These are phyloP conservation scores for Drosophila nigritarsus DNA, from an alignment of 2,888 invertebrate species.

Conservation along the genomic window DNA sequence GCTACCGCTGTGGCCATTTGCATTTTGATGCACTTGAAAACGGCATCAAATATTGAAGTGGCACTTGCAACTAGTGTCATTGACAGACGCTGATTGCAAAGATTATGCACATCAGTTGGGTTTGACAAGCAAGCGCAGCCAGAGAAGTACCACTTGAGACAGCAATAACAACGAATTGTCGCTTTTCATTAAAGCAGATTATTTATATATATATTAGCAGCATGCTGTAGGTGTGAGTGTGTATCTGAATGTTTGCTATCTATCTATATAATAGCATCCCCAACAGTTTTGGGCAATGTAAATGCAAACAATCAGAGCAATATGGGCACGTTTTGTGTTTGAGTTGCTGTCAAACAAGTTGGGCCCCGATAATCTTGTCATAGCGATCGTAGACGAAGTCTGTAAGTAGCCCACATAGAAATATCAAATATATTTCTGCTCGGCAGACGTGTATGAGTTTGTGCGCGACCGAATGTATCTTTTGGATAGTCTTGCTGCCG, in stretches of 20 bases:
- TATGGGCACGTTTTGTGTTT: conserved; percentile 43
- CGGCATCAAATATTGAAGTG: background rate
- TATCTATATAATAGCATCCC: conserved; percentile 2
- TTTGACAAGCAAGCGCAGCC: conserved; percentile 27
- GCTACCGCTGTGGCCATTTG: background rate
- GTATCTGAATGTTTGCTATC: background rate
- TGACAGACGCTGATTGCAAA: conserved; percentile 29
- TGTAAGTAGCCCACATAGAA: conserved; percentile 66
- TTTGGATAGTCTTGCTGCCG: conserved; percentile 68
- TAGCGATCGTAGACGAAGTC: conserved; percentile 39
- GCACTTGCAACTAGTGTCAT: conserved; percentile 42
- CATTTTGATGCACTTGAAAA: background rate
- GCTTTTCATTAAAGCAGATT: conserved; percentile 51
- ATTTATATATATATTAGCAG: background rate
- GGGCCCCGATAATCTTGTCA: conserved; percentile 61
- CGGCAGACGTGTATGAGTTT: conserved; percentile 43
- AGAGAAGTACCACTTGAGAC: conserved; percentile 61
- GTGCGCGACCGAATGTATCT: conserved; percentile 72
- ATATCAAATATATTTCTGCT: conserved; percentile 6
- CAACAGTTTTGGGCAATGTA: conserved; percentile 20
- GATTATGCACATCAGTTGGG: conserved; percentile 35
- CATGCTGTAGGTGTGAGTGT: background rate
- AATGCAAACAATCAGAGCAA: conserved; percentile 59
- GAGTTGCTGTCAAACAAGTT: conserved; percentile 73
- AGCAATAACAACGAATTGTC: conserved; percentile 64